Evolutionary conservation across 1,140 invertebrate species (phyloP).

Genomic region (Cotesia typhae): DNA sequence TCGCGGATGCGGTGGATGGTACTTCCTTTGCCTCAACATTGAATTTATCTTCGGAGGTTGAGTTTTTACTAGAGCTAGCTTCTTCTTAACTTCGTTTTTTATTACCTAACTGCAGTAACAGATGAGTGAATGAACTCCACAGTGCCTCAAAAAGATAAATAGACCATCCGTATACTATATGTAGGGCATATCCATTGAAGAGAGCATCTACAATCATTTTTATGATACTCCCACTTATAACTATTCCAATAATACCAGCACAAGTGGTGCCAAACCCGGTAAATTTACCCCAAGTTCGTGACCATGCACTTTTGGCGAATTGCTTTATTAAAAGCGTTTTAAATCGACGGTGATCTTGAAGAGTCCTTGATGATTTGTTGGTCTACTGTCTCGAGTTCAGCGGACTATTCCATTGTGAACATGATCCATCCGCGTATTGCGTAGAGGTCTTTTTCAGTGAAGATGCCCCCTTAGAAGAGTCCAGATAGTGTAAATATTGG

Average conservation of each 20-base stretch:
- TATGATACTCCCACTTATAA: conserved; percentile 10
- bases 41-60: too few species aligned
- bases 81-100: neutral
- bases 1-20: too few species aligned
- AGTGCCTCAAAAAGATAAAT: conserved; percentile 19
- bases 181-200: conserved; percentile 30
- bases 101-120: neutral
- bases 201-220: conserved; percentile 28
- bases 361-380: neutral
- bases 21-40: too few species aligned
- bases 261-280: conserved; percentile 23
- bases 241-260: conserved; percentile 22
- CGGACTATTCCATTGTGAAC: conserved; percentile 31
- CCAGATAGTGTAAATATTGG: too few species aligned
- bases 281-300: conserved; percentile 26
- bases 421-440: conserved; percentile 30
- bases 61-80: too few species aligned
- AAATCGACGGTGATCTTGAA: neutral
- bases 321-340: conserved; percentile 26
- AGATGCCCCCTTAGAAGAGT: conserved; percentile 7
- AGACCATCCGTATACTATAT: conserved; percentile 33
- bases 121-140: conserved; percentile 3
- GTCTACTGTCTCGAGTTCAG: conserved; percentile 21
- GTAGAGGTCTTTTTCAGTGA: conserved; percentile 25
- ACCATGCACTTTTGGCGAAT: conserved; percentile 24